phyloP scores from a whole-genome alignment of 2,888 invertebrate species.

The Caenorhabditis afra region DNA sequence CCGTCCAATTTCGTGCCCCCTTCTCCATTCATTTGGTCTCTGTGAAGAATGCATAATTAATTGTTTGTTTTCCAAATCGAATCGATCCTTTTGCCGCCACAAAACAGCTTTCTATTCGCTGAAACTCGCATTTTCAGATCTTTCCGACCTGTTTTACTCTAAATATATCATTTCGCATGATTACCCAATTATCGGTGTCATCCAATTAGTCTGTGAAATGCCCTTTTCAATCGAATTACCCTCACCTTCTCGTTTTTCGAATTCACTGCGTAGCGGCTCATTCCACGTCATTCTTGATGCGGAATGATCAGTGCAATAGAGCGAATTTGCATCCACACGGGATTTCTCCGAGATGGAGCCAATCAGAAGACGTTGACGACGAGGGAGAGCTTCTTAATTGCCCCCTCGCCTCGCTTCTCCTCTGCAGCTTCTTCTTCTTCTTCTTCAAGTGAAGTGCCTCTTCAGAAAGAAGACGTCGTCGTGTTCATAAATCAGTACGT shows the following conservation, averaged over 20 bases:
- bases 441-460: background rate
- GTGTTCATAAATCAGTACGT: background rate
- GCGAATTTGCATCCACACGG: too few relatives aligned
- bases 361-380: too few relatives aligned
- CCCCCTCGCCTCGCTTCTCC: background rate
- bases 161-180: slow-evolving; percentile 2
- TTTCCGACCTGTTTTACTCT: background rate
- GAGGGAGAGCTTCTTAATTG: background rate
- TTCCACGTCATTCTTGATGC: too few relatives aligned
- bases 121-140: background rate
- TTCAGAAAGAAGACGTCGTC: background rate
- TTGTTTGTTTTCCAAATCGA: background rate
- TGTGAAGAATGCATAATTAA: background rate
- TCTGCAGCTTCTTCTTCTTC: background rate
- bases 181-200: slow-evolving; percentile 7
- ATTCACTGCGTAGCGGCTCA: too few relatives aligned
- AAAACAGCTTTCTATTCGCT: background rate
- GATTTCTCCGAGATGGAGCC: too few relatives aligned
- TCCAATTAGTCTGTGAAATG: slow-evolving; percentile 9
- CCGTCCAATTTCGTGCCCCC: background rate
- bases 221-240: background rate
- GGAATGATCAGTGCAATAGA: too few relatives aligned
- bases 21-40: background rate
- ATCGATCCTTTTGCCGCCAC: too few relatives aligned
- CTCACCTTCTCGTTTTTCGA: background rate